Conservation (phyloP, 2,113 vertebrate species). For the Pogona vitticeps region DNA sequence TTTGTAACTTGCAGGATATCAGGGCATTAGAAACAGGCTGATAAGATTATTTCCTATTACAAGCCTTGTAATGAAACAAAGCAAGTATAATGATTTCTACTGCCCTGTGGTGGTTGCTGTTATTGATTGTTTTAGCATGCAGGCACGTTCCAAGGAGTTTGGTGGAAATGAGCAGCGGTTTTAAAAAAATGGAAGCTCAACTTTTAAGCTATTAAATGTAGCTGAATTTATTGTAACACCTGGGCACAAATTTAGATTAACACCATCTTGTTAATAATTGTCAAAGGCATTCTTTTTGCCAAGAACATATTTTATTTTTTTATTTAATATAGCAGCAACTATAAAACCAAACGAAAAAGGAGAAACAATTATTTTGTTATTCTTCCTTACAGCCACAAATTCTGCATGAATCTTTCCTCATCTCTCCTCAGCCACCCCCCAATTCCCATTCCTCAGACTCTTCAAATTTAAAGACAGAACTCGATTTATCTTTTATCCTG, state of each 20-base stretch:
- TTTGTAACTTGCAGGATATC: slow-evolving; percentile 1
- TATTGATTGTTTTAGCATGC: slow-evolving; percentile 15
- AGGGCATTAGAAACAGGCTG: slow-evolving; percentile 7
- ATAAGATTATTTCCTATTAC: slow-evolving; percentile 2
- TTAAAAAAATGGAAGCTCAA: slow-evolving; percentile 37
- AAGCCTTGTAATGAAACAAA: slow-evolving; percentile 36
- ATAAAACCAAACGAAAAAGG: slow-evolving; percentile 19
- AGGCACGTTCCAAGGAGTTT: slow-evolving; percentile 13
- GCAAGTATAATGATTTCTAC: slow-evolving; percentile 37
- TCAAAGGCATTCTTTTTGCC: slow-evolving; percentile 38
- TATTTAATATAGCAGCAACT: slow-evolving; percentile 15
- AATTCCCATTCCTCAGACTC: background rate
- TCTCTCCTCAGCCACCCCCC: background rate
- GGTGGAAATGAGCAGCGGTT: slow-evolving; percentile 37
- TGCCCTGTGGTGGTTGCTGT: rapidly evolving
- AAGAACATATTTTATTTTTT: slow-evolving; percentile 43
- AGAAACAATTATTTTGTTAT: background rate
- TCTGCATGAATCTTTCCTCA: background rate
- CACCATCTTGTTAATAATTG: slow-evolving; percentile 47
- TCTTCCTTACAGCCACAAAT: background rate
- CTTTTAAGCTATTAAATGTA: slow-evolving; percentile 26
- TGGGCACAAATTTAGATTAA: slow-evolving; percentile 59
- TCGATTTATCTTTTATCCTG: background rate
- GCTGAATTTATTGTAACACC: slow-evolving; percentile 12
- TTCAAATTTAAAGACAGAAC: background rate